Conservation (phyloP, 2,888 invertebrate genomes). For the Xestobium rufovillosum region DNA sequence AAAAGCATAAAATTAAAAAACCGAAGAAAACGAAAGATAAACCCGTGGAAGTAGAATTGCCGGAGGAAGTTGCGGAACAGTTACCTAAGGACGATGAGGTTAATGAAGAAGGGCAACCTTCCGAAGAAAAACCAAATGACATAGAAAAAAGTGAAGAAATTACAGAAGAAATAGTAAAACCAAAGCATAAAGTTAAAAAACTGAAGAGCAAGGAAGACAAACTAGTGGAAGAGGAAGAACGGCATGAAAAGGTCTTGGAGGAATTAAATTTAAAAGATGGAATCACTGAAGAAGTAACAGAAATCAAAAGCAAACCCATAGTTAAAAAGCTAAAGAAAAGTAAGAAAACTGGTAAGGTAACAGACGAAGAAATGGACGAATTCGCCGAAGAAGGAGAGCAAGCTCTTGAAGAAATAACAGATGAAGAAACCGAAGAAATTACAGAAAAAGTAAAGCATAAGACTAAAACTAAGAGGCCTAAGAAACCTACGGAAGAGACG, state of each 20-base stretch:
- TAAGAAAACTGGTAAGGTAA: constrained; percentile 31
- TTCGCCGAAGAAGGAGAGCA: constrained; percentile 30
- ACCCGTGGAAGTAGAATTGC: constrained; percentile 20
- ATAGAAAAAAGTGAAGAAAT: constrained; percentile 29
- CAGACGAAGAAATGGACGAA: constrained; percentile 34
- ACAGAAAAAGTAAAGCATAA: neutral
- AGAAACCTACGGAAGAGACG: neutral
- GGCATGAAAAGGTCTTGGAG: constrained; percentile 24
- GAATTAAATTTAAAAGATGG: constrained; percentile 34
- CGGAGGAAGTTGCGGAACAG: constrained; percentile 19
- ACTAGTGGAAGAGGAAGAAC: constrained; percentile 8
- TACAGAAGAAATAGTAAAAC: constrained; percentile 29
- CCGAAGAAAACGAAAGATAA: constrained; percentile 1
- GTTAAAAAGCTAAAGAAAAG: constrained; percentile 31
- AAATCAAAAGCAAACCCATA: constrained; percentile 23
- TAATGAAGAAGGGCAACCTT: constrained; percentile 19
- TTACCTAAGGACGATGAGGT: constrained; percentile 19
- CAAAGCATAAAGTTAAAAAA: constrained; percentile 21
- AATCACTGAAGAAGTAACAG: constrained; percentile 23
- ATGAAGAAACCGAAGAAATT: constrained; percentile 6
- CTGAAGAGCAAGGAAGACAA: neutral
- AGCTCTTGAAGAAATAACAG: constrained; percentile 14
- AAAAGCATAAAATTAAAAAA: constrained; percentile 34
- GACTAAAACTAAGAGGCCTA: neutral
- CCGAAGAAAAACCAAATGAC: constrained; percentile 21